phyloP scores from a whole-genome alignment of 2,113 vertebrate species.

The Pseudorhombus dupliciocellatus region DNA sequence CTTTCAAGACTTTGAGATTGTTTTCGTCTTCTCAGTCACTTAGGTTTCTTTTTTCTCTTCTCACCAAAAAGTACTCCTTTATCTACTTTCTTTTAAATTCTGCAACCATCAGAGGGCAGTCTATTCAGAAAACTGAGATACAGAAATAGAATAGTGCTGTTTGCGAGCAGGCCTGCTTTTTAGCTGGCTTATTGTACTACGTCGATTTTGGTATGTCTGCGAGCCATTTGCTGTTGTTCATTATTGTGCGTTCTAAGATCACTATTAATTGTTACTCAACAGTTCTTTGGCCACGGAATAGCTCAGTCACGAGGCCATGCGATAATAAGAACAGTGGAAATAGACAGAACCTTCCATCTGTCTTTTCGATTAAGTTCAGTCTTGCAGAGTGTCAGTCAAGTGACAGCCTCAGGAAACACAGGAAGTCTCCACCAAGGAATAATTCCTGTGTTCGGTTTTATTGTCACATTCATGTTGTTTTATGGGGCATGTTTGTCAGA shows the following conservation, averaged over 20 bases:
- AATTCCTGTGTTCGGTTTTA: not conserved
- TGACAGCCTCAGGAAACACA: not conserved
- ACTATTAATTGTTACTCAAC: not conserved
- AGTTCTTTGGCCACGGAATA: not conserved
- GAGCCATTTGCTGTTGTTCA: not conserved
- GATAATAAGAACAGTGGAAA: not conserved
- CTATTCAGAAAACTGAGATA: constrained; percentile 1
- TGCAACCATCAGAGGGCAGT: not conserved
- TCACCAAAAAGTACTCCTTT: not conserved
- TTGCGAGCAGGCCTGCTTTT: not conserved
- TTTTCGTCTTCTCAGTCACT: constrained; percentile 13
- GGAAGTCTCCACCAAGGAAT: not conserved
- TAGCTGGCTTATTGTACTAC: not conserved
- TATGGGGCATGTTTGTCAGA: not conserved
- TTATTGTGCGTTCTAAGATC: not conserved
- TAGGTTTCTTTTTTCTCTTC: constrained; percentile 3
- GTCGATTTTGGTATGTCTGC: not conserved
- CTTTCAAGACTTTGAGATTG: constrained; percentile 3
- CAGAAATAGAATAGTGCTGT: not conserved
- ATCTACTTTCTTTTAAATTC: constrained; percentile 21
- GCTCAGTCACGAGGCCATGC: not conserved
- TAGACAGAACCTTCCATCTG: not conserved
- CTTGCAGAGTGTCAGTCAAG: constrained; percentile 1
- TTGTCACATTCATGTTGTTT: not conserved
- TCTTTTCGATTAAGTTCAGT: not conserved